These are phyloP conservation scores for Agonum fuliginosum DNA, from an alignment of 2,888 invertebrate genomes.

Conservation along the genomic window DNA sequence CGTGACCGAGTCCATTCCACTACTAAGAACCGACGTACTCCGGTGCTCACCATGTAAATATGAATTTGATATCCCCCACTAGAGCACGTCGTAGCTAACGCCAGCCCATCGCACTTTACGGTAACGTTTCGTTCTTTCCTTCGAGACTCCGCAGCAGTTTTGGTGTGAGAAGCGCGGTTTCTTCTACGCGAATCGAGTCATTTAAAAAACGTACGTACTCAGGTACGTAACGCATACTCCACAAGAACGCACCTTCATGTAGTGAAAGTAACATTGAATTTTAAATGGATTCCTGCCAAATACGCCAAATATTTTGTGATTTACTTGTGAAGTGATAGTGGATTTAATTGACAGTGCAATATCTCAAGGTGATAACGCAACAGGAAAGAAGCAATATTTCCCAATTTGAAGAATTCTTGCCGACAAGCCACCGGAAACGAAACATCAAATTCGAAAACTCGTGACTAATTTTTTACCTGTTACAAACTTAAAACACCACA, in stretches of 20 bases:
- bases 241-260: not conserved
- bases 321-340: no score
- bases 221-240: slow-evolving; percentile 20
- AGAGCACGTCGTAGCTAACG: slow-evolving; percentile 39
- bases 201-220: slow-evolving; percentile 33
- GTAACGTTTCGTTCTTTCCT: slow-evolving; percentile 55
- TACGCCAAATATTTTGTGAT: no score
- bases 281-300: no score
- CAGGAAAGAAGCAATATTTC: no score
- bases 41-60: slow-evolving; percentile 48
- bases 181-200: slow-evolving; percentile 20
- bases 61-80: slow-evolving; percentile 56
- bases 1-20: slow-evolving; percentile 52
- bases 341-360: no score
- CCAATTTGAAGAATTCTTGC: not conserved
- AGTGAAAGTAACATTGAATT: slow-evolving; percentile 39
- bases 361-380: no score
- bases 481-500: not conserved
- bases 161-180: slow-evolving; percentile 53
- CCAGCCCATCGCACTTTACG: slow-evolving; percentile 37
- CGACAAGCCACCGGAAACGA: not conserved
- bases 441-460: not conserved
- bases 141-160: slow-evolving; percentile 33
- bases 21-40: slow-evolving; percentile 51
- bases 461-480: not conserved